phyloP scores from a whole-genome alignment of 1,140 invertebrate species.

The Neotoxoptera formosana region DNA sequence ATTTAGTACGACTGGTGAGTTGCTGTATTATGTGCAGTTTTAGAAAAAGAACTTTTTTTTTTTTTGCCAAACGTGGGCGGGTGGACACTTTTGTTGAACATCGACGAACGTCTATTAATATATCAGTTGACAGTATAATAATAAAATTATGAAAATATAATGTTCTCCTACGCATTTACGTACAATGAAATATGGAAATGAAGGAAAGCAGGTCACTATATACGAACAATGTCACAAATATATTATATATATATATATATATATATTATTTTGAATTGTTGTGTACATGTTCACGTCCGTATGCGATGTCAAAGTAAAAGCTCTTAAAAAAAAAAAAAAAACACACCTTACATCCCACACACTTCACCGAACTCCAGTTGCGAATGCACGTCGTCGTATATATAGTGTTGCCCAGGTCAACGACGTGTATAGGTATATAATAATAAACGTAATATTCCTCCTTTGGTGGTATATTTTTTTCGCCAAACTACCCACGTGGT shows the following conservation, averaged over 20 bases:
- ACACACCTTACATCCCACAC: not conserved
- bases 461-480: not conserved
- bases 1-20: not conserved
- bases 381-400: not conserved
- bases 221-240: slow-evolving; percentile 11
- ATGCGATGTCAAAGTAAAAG: slow-evolving; percentile 22
- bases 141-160: slow-evolving; percentile 4
- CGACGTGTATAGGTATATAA: not conserved
- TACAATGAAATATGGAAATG: not conserved
- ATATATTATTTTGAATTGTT: slow-evolving; percentile 6
- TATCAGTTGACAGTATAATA: not conserved
- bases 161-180: not conserved
- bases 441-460: not conserved
- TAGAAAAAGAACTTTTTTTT: not conserved
- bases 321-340: not conserved
- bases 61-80: not conserved
- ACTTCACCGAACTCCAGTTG: slow-evolving; percentile 5
- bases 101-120: not conserved
- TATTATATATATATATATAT: not conserved
- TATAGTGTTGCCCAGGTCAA: not conserved
- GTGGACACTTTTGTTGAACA: not conserved
- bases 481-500: not conserved
- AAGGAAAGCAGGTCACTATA: not conserved
- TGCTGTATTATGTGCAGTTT: not conserved
- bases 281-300: not conserved